A percentile compares a stretch with the other conserved stretches of the same genome.
These are phyloP conservation scores for Hymenopus coronatus DNA, from an alignment of 2,888 invertebrate species.

Conservation along the genomic window DNA sequence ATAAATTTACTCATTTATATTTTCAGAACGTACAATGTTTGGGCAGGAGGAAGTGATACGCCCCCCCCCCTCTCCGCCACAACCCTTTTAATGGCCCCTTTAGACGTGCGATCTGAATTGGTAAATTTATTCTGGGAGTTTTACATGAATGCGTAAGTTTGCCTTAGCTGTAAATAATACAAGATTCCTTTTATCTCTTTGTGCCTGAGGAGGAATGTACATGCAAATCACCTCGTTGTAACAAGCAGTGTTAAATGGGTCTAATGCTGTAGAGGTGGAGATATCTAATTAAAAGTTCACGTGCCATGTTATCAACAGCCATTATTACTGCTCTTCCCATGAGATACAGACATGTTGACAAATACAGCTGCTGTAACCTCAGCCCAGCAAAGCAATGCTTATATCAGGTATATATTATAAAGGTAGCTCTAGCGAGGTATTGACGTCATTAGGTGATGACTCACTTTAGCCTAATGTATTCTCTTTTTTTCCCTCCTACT, in stretches of 20 bases:
- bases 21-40: not conserved
- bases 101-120: not conserved
- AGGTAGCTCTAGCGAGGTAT: too few species aligned
- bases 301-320: too few species aligned
- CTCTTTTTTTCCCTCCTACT: too few species aligned
- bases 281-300: not conserved
- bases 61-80: too few species aligned
- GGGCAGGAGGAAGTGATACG: not conserved
- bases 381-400: too few species aligned
- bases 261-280: not conserved
- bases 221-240: not conserved
- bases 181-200: not conserved
- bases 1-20: constrained; percentile 10
- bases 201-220: not conserved
- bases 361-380: too few species aligned
- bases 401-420: too few species aligned
- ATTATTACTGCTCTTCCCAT: too few species aligned
- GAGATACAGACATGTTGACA: too few species aligned
- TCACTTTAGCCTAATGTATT: too few species aligned
- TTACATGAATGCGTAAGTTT: not conserved
- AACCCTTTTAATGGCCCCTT: not conserved
- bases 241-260: not conserved
- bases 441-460: too few species aligned
- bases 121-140: not conserved
- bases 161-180: not conserved